Conservation (phyloP, 2,888 invertebrate genomes). For the Coelopa pilipes region DNA sequence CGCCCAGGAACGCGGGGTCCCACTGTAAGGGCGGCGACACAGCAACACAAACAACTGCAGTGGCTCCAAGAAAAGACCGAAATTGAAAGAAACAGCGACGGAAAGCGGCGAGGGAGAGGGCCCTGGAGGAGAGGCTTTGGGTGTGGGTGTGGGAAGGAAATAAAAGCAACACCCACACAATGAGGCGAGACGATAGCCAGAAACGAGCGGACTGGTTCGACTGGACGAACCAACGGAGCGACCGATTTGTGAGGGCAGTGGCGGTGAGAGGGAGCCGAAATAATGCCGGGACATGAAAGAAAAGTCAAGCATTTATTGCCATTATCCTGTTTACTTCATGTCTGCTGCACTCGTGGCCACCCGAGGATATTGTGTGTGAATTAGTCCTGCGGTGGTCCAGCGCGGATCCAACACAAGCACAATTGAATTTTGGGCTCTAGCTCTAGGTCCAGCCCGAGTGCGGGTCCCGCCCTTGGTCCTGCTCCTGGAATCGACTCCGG, state of each 20-base stretch:
- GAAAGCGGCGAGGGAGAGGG: no score
- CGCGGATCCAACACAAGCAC: background rate
- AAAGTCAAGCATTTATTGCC: conserved; percentile 56
- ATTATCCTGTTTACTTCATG: conserved; percentile 63
- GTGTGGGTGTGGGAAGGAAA: background rate
- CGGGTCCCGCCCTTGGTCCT: background rate
- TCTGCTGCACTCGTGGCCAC: conserved; percentile 45
- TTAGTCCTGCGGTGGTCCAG: conserved; percentile 52
- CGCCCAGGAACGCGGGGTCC: no score
- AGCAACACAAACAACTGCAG: no score
- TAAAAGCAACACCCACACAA: background rate
- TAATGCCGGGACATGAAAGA: conserved; percentile 8
- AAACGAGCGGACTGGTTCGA: background rate
- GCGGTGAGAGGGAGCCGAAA: no score
- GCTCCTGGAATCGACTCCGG: no score
- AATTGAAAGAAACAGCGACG: no score
- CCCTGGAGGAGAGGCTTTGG: no score
- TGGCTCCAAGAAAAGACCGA: no score
- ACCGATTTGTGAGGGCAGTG: background rate
- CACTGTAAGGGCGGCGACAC: no score
- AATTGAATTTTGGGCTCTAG: conserved; percentile 37
- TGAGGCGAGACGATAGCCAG: background rate
- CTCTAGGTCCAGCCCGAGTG: conserved; percentile 37
- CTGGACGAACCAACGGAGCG: background rate
- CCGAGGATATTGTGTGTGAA: conserved; percentile 55